Percentiles rank a stretch among this genome's conserved stretches.
Evolutionary conservation across 2,113 vertebrate species (phyloP).

Genomic region (Phyllostomus discolor): DNA sequence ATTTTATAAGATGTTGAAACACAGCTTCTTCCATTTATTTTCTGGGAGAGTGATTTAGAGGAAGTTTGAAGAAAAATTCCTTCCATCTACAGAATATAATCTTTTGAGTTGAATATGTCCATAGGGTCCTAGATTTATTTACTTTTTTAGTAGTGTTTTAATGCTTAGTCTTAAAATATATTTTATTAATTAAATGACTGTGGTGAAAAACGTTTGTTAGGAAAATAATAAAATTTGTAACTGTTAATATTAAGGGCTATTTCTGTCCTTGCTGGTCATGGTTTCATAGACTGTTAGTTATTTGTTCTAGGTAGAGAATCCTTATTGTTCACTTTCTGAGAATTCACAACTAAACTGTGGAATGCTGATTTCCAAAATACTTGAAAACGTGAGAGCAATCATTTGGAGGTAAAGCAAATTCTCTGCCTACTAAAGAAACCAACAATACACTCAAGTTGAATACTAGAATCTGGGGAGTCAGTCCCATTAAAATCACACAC

Average conservation of each 20-base stretch:
- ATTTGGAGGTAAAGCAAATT: not conserved
- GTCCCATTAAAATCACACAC: not conserved
- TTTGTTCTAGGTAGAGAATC: conserved; percentile 4
- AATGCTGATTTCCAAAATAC: conserved; percentile 2
- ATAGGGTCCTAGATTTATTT: not conserved
- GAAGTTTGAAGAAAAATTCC: conserved; percentile 3
- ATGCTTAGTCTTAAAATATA: conserved; percentile 38
- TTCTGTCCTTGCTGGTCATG: not conserved
- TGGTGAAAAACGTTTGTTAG: conserved; percentile 13
- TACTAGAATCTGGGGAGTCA: not conserved
- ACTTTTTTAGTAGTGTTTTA: not conserved
- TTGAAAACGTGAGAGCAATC: not conserved
- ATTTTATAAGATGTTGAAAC: conserved; percentile 17
- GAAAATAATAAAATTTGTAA: conserved; percentile 32
- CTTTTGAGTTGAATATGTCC: not conserved
- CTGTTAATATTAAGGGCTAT: not conserved
- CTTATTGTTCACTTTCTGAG: not conserved
- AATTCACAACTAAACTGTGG: not conserved
- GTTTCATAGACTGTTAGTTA: not conserved
- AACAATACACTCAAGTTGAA: not conserved
- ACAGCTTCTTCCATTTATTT: conserved; percentile 11
- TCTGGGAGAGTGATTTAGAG: not conserved
- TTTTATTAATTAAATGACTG: conserved; percentile 47
- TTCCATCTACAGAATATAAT: not conserved
- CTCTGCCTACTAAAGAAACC: not conserved